A percentile compares a stretch with the other conserved stretches of the same genome.
Conservation (phyloP, 2,797 vertebrate species). For the Catostomus latipinnis region DNA sequence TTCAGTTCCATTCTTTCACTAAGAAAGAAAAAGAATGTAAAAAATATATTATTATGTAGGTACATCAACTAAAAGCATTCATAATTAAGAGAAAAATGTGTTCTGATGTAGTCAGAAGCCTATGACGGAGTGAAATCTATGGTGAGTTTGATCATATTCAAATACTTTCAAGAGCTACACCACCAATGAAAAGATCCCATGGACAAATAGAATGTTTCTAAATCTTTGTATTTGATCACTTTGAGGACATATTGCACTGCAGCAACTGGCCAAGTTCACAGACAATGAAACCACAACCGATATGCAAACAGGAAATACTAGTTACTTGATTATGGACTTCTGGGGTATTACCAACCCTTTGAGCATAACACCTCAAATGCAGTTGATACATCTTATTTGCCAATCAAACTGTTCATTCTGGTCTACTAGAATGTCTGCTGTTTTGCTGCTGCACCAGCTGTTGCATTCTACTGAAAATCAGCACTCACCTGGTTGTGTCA, state of each 20-base stretch:
- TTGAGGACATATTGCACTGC: background rate
- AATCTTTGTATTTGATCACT: background rate
- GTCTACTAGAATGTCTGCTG: background rate
- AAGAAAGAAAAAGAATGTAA: conserved; percentile 11
- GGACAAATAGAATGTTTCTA: background rate
- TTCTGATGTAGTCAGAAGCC: background rate
- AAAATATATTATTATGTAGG: background rate
- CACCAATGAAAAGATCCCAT: background rate
- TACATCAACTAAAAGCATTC: background rate
- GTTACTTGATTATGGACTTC: background rate
- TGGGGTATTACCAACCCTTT: background rate
- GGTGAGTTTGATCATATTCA: background rate
- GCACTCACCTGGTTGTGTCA: conserved; percentile 62
- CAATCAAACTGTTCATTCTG: background rate
- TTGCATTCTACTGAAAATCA: background rate
- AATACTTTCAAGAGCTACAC: background rate
- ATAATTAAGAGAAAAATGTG: background rate
- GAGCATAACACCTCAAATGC: background rate
- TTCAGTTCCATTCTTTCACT: conserved; percentile 15
- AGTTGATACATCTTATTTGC: background rate
- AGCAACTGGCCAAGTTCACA: background rate
- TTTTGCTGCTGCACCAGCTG: background rate
- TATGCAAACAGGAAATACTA: background rate
- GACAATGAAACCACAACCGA: conserved; percentile 1
- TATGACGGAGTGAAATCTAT: background rate